Conservation (phyloP, 37 sponge, comb jelly and placozoan genomes). For the Oopsacas minuta region DNA sequence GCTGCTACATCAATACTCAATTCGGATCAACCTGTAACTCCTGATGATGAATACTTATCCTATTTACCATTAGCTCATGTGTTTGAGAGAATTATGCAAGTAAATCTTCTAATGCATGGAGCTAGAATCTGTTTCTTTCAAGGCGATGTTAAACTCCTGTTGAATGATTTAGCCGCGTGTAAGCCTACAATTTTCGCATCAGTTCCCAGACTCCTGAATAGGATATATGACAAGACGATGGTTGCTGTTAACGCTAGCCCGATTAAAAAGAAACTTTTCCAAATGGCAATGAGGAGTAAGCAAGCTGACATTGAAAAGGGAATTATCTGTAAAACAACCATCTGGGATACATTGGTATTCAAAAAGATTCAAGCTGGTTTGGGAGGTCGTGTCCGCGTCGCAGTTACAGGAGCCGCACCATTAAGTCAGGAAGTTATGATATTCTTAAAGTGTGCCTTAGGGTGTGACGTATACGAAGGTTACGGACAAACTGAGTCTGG, state of each 20-base stretch:
- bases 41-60: slow-evolving; percentile 65
- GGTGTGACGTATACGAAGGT: slow-evolving; percentile 74
- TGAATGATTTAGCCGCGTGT: slow-evolving; percentile 60
- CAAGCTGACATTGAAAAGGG: slow-evolving; percentile 60
- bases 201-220: slow-evolving; percentile 84
- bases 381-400: slow-evolving; percentile 66
- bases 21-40: neutral
- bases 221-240: slow-evolving; percentile 85
- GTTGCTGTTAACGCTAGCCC: slow-evolving; percentile 35
- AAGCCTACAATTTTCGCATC: slow-evolving; percentile 78
- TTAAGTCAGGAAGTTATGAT: slow-evolving; percentile 54
- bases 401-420: slow-evolving; percentile 87
- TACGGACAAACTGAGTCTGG: slow-evolving; percentile 93
- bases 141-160: slow-evolving; percentile 74
- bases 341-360: slow-evolving; percentile 83
- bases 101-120: slow-evolving; percentile 42
- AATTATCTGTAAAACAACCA: slow-evolving; percentile 39
- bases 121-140: slow-evolving; percentile 61
- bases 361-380: slow-evolving; percentile 51
- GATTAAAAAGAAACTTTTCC: slow-evolving; percentile 63
- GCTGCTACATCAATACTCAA: slow-evolving; percentile 4
- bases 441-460: slow-evolving; percentile 60
- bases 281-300: slow-evolving; percentile 55
- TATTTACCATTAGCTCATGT: slow-evolving; percentile 92
- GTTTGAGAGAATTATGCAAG: slow-evolving; percentile 67